Evolutionary conservation across 2,797 vertebrate species (phyloP), one percentile per base, ranked within the genome.

Genomic region (Syncerus caffer): DNA sequence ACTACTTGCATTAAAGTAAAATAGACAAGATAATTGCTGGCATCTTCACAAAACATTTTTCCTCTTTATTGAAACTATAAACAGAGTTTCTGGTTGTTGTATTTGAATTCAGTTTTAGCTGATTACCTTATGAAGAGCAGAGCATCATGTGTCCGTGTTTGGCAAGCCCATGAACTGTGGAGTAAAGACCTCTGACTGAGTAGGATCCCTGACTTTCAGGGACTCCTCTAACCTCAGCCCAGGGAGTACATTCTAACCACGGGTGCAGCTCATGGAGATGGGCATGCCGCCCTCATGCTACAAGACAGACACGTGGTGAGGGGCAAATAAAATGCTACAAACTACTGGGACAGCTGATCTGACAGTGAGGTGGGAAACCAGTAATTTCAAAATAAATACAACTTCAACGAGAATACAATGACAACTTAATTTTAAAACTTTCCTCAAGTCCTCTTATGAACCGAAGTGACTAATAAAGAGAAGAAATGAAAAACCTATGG

Each of bases 71-170:
- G 96, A 96, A 98, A 97, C 25, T 90, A 27, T 88, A 95, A 95
- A 62, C 60, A 97, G 85, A 47, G 47, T 90, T 97, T 93, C 47
- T 74, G 94, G 42, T 8, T 93, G 17, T 53, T 88, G 86, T 80
- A 89, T 97, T 98, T 96, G 86, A 97, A 38, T 97, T 89, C 51
- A 92, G 97, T 98, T 96, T 85, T 89, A 80, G 85, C 86, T 97
- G 95, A 96, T 64, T 42, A 51, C 58, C 62, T 64, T 47, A 58
- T 64, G 71, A 86, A 96, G 78, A 98, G 42, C 31, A 85, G 45
- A 50, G 21, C 95, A 25, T 85, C 34, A 64, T 93, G 60, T 79
- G 10, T 95, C 57, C 9, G 87, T n/a, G 21, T 93, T 57, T 79
- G 47, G 71, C 38, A 42, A 14, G 21, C 11, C 31, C 0, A 2